Conservation (phyloP, 2,888 invertebrate genomes). For the Sinelater perroti region DNA sequence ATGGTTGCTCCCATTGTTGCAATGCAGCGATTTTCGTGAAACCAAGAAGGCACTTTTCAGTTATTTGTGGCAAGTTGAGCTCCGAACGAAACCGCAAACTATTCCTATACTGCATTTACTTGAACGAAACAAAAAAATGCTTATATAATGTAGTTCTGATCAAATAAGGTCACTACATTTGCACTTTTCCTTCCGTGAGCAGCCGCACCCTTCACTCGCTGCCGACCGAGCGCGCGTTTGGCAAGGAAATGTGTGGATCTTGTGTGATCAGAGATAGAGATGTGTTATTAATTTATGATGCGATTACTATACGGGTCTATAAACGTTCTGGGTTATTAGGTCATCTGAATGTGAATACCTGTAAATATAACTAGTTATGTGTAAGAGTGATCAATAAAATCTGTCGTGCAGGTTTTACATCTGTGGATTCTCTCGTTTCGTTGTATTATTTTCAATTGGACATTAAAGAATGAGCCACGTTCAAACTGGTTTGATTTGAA, state of each 20-base stretch:
- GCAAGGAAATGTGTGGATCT: conserved; percentile 31
- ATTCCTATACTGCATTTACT: conserved; percentile 36
- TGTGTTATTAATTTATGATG: conserved; percentile 53
- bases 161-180: conserved; percentile 30
- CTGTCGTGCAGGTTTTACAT: conserved; percentile 56
- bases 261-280: conserved; percentile 46
- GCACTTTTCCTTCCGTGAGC: too few species aligned
- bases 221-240: too few species aligned
- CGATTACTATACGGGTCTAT: conserved; percentile 59
- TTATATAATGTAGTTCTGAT: conserved; percentile 35
- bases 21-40: too few species aligned
- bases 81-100: too few species aligned
- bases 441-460: neutral
- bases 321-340: conserved; percentile 57
- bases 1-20: too few species aligned
- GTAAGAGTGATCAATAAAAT: conserved; percentile 60
- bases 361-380: conserved; percentile 61
- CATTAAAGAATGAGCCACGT: too few species aligned
- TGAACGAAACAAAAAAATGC: conserved; percentile 35
- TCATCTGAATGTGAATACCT: conserved; percentile 61
- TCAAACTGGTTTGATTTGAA: too few species aligned
- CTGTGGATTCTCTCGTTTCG: neutral
- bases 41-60: too few species aligned
- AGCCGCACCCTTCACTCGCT: too few species aligned
- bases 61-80: too few species aligned